Base-by-base conservation (phyloP, 2,888 invertebrate species). In the Stramonita haemastoma region DNA sequence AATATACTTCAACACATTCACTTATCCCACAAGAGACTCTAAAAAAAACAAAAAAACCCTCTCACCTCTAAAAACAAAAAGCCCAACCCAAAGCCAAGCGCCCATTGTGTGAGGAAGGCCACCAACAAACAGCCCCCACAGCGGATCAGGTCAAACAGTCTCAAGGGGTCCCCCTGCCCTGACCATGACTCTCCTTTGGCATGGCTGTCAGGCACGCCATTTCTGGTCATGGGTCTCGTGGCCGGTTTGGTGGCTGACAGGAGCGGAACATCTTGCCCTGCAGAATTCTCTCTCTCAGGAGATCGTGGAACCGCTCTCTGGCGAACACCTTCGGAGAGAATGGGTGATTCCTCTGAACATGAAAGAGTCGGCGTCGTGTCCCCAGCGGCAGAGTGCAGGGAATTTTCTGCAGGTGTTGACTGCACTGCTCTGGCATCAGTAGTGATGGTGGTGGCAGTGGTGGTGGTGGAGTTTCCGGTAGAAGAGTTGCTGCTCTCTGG, bases 1-100 rank as follows among this genome's bases (percentile, higher is more conserved):
- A n/a, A n/a, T n/a, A n/a, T n/a, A n/a, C n/a, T n/a, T 1, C 60
- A 15, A 60, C 13, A 60, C 22, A 22, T 60, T 22, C 60, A 60
- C 22, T 1, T 15, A 60, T 19, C 15, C 15, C 15, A 60, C 60
- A 60, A 60, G 8, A 46, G 22, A 60, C 22, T 60, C 22, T 60
- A 2, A 8, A 2, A 60, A 60, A 2, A 60, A 60, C 22, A 79
- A 46, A 46, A 46, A 46, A 46, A 2, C 46, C 46, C 46, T 1
- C 77, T 90, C 90, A 94, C 94, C 93, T 94, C 92, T 77, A 94
- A 89, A 91, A 93, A 93, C 87, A 94, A 92, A 70, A 94, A 87
- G 19, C 94, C 94, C 91, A 93, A 91, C 29, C 93, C 94, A 86
- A 92, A 90, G 8, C 92, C 89, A 22, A 94, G 90, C 15, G 93